Evolutionary conservation across 2,113 vertebrate genomes (phyloP).

Genomic region (Acanthisitta chloris): DNA sequence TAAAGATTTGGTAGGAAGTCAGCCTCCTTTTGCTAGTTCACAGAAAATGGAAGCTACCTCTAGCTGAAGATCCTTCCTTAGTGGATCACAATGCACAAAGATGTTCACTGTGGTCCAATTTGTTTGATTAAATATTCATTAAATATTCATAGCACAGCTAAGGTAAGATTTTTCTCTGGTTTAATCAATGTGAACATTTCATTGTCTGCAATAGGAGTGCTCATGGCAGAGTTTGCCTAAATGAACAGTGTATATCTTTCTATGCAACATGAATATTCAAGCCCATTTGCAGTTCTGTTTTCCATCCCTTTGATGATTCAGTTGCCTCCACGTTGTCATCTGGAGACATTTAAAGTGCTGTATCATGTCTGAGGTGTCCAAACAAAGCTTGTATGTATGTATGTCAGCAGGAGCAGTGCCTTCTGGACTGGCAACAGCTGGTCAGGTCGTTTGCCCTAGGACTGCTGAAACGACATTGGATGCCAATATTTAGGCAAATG

Average conservation of each 20-base stretch:
- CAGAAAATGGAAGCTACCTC: not conserved
- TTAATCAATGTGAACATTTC: not conserved
- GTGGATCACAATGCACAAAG: not conserved
- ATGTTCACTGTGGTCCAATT: not conserved
- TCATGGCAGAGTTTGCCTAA: not conserved
- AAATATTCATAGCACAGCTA: not conserved
- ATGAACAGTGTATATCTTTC: not conserved
- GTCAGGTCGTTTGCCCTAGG: not conserved
- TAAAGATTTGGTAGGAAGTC: not conserved
- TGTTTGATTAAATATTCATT: not conserved
- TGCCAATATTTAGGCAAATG: not conserved
- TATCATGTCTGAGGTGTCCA: not conserved
- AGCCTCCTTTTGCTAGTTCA: not conserved
- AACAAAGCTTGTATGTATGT: not conserved
- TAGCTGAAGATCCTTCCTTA: not conserved
- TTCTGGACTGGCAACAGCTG: not conserved
- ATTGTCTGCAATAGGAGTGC: not conserved
- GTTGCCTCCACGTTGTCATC: not conserved
- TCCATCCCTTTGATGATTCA: not conserved
- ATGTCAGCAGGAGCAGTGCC: not conserved
- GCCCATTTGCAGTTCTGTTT: not conserved
- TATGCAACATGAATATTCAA: not conserved
- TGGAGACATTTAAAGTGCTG: not conserved
- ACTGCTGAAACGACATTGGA: not conserved
- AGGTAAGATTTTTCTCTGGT: not conserved